Evolutionary conservation across 2,113 vertebrate species (phyloP).

Genomic region (Electrona antarctica): DNA sequence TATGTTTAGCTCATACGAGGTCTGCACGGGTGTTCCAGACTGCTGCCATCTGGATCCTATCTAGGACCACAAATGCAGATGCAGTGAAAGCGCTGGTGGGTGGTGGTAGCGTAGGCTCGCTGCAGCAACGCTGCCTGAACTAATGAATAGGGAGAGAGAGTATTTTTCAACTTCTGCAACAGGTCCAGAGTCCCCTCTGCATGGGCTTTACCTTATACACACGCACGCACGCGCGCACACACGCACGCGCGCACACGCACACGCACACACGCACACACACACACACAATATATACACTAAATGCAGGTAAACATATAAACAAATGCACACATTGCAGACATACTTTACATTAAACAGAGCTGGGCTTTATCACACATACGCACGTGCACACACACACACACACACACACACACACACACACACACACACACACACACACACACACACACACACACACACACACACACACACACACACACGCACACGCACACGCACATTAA

Average conservation of each 20-base stretch:
- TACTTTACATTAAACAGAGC: too few relatives aligned
- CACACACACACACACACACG: slow-evolving; percentile 14
- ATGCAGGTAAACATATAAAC: too few relatives aligned
- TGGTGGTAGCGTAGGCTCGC: too few relatives aligned
- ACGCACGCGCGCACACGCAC: too few relatives aligned
- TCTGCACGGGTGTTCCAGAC: slow-evolving; percentile 84
- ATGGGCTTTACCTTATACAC: not conserved
- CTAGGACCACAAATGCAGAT: slow-evolving; percentile 63
- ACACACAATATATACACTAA: not conserved
- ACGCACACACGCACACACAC: not conserved
- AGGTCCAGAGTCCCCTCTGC: slow-evolving; percentile 22
- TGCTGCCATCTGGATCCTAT: slow-evolving; percentile 91
- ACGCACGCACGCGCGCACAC: too few relatives aligned
- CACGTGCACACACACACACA: not conserved
- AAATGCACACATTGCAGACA: too few relatives aligned
- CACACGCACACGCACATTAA: slow-evolving; percentile 1
- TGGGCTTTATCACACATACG: not conserved
- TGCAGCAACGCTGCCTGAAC: slow-evolving; percentile 13
- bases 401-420: not conserved
- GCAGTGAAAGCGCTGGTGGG: slow-evolving; percentile 46
- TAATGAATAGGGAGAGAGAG: slow-evolving; percentile 47
- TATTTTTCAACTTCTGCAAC: slow-evolving; percentile 26
- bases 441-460: slow-evolving; percentile 1
- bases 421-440: not conserved
- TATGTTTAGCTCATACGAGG: slow-evolving; percentile 82